Evolutionary conservation across 2,888 invertebrate genomes (phyloP), one percentile per base, ranked within the genome.

Genomic region (Netelia virgata): DNA sequence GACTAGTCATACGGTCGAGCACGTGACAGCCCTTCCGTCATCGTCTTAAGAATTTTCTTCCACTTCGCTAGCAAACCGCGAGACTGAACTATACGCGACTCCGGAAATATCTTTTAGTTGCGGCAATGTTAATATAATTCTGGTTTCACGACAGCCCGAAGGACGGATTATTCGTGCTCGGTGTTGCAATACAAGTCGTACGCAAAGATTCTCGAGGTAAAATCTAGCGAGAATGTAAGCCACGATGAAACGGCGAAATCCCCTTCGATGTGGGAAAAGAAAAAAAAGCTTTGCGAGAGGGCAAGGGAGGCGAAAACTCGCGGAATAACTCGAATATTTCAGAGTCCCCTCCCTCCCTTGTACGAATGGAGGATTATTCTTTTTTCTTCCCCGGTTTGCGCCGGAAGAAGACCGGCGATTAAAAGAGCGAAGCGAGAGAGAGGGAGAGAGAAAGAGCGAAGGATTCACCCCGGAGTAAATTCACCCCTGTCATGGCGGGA

Each of bases 391-490:
- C 70, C 72, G 70, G 57, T 50, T 64, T 70, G 85, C 64, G 74
- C 66, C 63, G 82, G 68, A 82, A 84, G 74, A 81, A 78, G 82
- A 63, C 81, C 23, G 66, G 75, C 82, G 79, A 85, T 85, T 88
- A 89, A 88, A 86, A 84, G 73, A 64, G 18, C 86, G 63, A 84
- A n/a, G 68, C 16, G 59, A 64, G 11, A 9, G n/a, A 5, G 64
- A 64, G 10, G 6, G 36, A 36, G 36, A 36, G 36, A 36, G 36
- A 36, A 6, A 5, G 5, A 36, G 64, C 64, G 79, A 43, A 41
- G 61, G 59, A 36, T 63, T 41, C 14, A n/a, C 23, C 43, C 16
- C 50, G 43, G 78, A 82, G 82, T 85, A 85, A 82, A 85, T 85
- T 75, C 79, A 75, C 70, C 84, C 79, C 82, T 79, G 84, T 84